A percentile compares a stretch with the other conserved stretches of the same genome.
These are phyloP conservation scores for Sandelia bainsii DNA, from an alignment of 2,797 vertebrate genomes.

Conservation along the genomic window DNA sequence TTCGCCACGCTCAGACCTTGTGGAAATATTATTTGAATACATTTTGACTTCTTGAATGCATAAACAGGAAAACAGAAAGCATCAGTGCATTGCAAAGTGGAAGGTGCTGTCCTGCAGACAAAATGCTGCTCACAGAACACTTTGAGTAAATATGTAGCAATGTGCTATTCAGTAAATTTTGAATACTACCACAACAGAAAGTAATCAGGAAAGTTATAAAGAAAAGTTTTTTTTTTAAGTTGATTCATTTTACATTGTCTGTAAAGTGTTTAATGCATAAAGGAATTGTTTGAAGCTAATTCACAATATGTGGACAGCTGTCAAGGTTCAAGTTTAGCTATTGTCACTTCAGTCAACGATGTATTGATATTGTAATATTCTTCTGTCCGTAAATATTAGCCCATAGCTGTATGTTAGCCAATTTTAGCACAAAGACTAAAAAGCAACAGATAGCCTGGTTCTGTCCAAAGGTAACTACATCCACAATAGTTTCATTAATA, in stretches of 20 bases:
- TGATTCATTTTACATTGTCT: no score
- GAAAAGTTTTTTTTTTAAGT: no score
- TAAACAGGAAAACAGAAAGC: constrained; percentile 14
- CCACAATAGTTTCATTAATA: no score
- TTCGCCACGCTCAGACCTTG: neutral
- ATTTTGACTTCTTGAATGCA: constrained; percentile 13
- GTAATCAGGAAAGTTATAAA: neutral
- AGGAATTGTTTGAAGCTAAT: no score
- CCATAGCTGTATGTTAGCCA: no score
- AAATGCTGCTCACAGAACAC: constrained; percentile 28
- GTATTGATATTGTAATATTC: no score
- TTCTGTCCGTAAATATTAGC: no score
- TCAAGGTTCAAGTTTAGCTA: neutral
- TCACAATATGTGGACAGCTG: no score
- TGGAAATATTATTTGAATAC: constrained; percentile 21
- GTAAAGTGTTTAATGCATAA: no score
- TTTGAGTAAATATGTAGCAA: constrained; percentile 16
- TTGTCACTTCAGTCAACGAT: neutral
- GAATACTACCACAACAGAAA: neutral
- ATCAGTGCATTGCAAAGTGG: neutral
- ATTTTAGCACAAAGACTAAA: no score
- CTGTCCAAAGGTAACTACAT: no score
- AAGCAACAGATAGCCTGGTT: no score
- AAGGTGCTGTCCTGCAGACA: constrained; percentile 3
- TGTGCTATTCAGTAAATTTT: neutral